Conservation (phyloP, 2,113 vertebrate species). For the Eulacestoma nigropectus region DNA sequence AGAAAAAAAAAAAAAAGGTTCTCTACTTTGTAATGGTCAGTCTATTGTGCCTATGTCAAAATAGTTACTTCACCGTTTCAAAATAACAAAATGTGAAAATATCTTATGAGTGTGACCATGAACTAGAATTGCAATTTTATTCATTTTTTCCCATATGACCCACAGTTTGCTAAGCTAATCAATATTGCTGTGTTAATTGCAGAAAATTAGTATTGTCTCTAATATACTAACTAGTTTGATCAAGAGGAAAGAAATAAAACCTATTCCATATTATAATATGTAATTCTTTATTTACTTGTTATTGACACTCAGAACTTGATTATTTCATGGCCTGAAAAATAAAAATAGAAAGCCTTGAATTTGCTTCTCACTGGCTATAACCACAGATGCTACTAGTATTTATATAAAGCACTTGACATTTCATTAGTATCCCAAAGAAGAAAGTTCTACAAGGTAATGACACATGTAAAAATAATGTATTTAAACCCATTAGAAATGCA, state of each 20-base stretch:
- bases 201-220: neutral
- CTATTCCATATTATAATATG: neutral
- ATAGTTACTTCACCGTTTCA: neutral
- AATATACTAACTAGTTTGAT: neutral
- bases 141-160: neutral
- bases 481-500: slow-evolving; percentile 2
- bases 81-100: neutral
- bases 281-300: neutral
- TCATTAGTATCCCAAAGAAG: neutral
- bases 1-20: neutral
- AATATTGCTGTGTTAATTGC: neutral
- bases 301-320: neutral
- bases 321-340: neutral
- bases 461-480: neutral
- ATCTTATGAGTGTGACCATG: neutral
- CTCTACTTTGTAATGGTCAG: neutral
- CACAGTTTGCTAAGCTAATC: neutral
- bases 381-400: neutral
- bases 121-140: neutral
- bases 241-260: neutral
- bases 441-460: slow-evolving; percentile 2
- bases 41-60: neutral
- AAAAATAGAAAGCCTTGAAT: neutral
- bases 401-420: neutral
- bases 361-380: neutral